These are phyloP conservation scores for Dexiosoma caninum DNA, from an alignment of 2,888 invertebrate species.

Conservation along the genomic window DNA sequence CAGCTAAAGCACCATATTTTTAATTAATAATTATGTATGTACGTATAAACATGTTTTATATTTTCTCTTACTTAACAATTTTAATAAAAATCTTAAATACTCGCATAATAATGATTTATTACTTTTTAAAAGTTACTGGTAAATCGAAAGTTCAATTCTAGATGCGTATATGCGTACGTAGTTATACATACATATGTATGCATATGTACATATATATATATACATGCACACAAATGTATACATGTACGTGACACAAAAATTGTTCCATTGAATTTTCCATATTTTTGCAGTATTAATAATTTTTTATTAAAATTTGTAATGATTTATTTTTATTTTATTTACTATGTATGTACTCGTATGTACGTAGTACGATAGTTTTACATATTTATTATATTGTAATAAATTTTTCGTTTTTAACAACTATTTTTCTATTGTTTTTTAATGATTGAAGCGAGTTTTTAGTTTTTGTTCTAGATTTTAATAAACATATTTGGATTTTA, in stretches of 20 bases:
- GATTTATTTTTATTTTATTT: constrained; percentile 33
- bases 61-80: background rate
- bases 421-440: constrained; percentile 59
- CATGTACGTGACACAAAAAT: no score
- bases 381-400: background rate
- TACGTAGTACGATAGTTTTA: background rate
- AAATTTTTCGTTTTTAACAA: constrained; percentile 58
- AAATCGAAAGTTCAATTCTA: no score
- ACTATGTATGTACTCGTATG: background rate
- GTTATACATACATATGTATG: no score
- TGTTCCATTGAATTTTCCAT: no score
- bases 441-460: constrained; percentile 70
- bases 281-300: no score
- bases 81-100: background rate
- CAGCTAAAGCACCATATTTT: constrained; percentile 76
- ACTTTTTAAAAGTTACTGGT: no score
- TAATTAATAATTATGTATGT: constrained; percentile 53
- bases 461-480: constrained; percentile 22
- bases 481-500: constrained; percentile 16
- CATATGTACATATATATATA: no score
- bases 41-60: background rate
- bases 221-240: no score
- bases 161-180: no score
- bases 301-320: no score
- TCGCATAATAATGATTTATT: no score